These are phyloP conservation scores for Xiphophorus birchmanni DNA, from an alignment of 2,797 vertebrate species.

Conservation along the genomic window DNA sequence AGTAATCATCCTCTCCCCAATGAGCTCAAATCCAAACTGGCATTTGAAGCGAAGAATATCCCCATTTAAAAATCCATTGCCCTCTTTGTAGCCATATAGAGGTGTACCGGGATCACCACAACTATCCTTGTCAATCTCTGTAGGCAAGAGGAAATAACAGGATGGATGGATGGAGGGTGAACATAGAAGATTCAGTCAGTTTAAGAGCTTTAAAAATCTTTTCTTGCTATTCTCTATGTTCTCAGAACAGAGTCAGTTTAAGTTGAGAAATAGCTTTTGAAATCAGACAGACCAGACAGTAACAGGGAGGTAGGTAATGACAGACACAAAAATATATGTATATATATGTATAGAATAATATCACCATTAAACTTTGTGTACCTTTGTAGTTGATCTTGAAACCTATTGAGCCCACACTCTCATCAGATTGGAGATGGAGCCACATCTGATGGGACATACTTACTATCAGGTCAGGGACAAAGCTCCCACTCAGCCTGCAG, in stretches of 20 bases:
- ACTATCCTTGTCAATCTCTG: conserved; percentile 99
- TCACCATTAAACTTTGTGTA: conserved; percentile 63
- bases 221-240: conserved; percentile 52
- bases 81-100: conserved; percentile 94
- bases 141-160: conserved; percentile 6
- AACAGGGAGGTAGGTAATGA: conserved; percentile 21
- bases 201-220: conserved; percentile 34
- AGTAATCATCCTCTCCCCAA: conserved; percentile 96
- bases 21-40: conserved; percentile 98
- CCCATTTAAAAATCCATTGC: conserved; percentile 94
- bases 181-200: conserved; percentile 39
- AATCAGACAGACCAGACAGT: conserved; percentile 9
- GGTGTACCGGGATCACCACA: conserved; percentile 97
- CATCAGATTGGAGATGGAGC: conserved; percentile 96
- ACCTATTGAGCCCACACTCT: conserved; percentile 96
- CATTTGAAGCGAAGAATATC: conserved; percentile 96
- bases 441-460: conserved; percentile 98
- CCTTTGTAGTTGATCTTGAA: conserved; percentile 99
- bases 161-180: background rate
- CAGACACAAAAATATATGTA: conserved; percentile 18
- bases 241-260: conserved; percentile 33
- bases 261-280: conserved; percentile 21
- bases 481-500: conserved; percentile 93
- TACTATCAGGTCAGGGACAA: conserved; percentile 97
- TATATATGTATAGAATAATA: conserved; percentile 24